These are phyloP conservation scores for Spea multiplicata DNA, from an alignment of 2,113 vertebrate species.

Conservation along the genomic window DNA sequence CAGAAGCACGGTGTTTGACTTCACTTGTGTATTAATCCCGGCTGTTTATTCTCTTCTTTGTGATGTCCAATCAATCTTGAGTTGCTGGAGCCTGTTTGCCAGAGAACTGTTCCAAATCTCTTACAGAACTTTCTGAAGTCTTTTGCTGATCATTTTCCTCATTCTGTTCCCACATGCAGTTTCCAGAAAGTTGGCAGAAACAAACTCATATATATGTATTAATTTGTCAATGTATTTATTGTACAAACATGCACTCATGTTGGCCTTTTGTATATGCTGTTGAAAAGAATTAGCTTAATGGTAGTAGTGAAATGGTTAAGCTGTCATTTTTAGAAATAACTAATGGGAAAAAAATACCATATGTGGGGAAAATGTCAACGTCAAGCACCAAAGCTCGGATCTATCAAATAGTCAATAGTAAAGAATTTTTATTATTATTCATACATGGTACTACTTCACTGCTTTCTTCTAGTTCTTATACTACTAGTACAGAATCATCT, in stretches of 20 bases:
- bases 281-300: too few relatives aligned
- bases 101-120: slow-evolving; percentile 34
- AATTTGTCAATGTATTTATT: slow-evolving; percentile 1
- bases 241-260: background rate
- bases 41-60: slow-evolving; percentile 41
- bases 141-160: slow-evolving; percentile 11
- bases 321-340: too few relatives aligned
- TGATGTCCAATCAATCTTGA: slow-evolving; percentile 37
- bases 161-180: slow-evolving; percentile 18
- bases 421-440: too few relatives aligned
- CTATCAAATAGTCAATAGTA: too few relatives aligned
- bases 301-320: too few relatives aligned
- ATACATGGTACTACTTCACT: too few relatives aligned
- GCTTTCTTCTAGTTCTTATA: too few relatives aligned
- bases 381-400: too few relatives aligned
- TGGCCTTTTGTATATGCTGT: too few relatives aligned
- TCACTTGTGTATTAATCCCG: slow-evolving; percentile 40
- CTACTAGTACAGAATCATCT: too few relatives aligned
- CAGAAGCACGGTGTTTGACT: slow-evolving; percentile 39
- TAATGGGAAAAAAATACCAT: too few relatives aligned
- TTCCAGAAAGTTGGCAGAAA: slow-evolving; percentile 37
- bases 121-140: slow-evolving; percentile 31
- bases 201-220: slow-evolving; percentile 28
- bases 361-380: too few relatives aligned
- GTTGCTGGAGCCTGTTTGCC: slow-evolving; percentile 41